A percentile compares a stretch with the other conserved stretches of the same genome.
Conservation (phyloP, 2,113 vertebrate genomes). For the Ia io region DNA sequence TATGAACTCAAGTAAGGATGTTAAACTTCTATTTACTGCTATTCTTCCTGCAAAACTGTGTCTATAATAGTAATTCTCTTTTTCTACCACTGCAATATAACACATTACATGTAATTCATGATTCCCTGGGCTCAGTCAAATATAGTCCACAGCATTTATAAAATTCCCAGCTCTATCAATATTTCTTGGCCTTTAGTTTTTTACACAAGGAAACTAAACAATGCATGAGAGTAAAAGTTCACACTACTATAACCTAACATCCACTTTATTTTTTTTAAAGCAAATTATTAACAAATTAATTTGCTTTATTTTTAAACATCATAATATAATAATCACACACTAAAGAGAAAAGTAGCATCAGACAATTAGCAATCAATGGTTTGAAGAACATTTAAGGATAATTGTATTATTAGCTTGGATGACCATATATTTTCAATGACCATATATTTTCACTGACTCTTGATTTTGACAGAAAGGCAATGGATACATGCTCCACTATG, state of each 20-base stretch:
- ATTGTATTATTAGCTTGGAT: neutral
- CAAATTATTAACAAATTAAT: neutral
- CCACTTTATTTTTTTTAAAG: neutral
- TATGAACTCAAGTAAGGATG: neutral
- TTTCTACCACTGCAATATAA: neutral
- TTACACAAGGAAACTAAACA: neutral
- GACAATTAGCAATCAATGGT: neutral
- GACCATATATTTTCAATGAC: neutral
- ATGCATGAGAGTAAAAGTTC: neutral
- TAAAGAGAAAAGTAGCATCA: neutral
- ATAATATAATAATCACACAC: neutral
- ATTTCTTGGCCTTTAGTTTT: neutral
- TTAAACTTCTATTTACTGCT: neutral
- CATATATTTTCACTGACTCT: neutral
- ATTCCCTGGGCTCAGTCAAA: neutral
- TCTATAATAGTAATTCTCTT: neutral
- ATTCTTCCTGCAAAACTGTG: neutral
- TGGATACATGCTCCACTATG: neutral
- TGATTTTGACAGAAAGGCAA: neutral
- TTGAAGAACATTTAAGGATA: neutral
- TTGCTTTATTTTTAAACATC: neutral
- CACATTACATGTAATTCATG: neutral
- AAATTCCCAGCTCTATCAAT: neutral
- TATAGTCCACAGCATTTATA: neutral
- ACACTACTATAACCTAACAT: neutral